Base-by-base conservation (phyloP, 2,888 invertebrate species). In the Philaethria dido region DNA sequence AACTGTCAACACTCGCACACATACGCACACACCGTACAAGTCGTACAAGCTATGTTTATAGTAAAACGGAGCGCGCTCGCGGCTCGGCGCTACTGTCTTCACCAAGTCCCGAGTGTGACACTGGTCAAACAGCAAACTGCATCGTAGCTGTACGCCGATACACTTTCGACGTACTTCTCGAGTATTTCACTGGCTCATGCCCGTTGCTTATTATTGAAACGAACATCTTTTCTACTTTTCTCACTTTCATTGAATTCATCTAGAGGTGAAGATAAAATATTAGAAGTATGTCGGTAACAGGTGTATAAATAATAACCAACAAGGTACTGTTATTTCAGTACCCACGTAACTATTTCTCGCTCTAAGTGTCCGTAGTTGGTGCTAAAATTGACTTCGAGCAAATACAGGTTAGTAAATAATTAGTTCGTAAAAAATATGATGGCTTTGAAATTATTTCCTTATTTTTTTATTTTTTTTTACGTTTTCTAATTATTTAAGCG, bases 251-350 rank as follows among this genome's bases (percentile, higher is more conserved):
- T 20, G 16, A 57, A 16, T 39, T 2, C n/a, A 22, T 45, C 11
- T 25, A 25, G 3, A 57, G 9, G 59, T 42, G 18, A 25, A 29
- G n/a, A 42, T 33, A 55, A 39, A 62, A 36, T 18, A 47, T 9
- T 59, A 20, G 16, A 66, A 66, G 42, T 62, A 64, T 68, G 65
- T 42, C 29, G 45, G 33, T 65, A 22, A 55, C 54, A 61, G 68
- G 64, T 68, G 68, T 55, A 47, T 68, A 68, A 61, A 44, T 55
- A 61, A 50, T 48, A 47, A 48, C 39, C 61, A 54, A 55, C 60
- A 33, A 62, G 64, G 64, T 68, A 65, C 68, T 68, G 68, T 62
- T 65, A 65, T 48, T 61, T 64, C 61, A 61, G 61, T 68, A 62
- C 54, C 50, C 18, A 64, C 54, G 47, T 60, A 64, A 64, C 54